Conservation (phyloP, 2,888 invertebrate species). For the Leptothorax acervorum region DNA sequence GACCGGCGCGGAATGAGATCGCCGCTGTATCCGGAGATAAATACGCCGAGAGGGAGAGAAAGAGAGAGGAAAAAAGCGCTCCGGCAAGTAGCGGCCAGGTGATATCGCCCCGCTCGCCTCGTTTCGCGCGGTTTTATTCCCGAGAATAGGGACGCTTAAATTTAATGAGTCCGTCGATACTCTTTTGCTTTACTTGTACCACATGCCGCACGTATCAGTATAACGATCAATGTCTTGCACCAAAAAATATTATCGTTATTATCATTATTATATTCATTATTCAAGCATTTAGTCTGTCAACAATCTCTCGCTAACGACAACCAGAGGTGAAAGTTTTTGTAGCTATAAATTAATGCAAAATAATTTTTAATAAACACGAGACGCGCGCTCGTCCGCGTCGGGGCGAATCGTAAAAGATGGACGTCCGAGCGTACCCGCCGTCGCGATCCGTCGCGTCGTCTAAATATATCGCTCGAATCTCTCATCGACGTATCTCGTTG, state of each 20-base stretch:
- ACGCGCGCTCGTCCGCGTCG: conserved; percentile 5
- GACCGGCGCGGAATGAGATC: conserved; percentile 62
- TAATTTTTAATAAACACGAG: neutral
- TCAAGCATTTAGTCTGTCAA: neutral
- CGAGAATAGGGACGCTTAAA: conserved; percentile 29
- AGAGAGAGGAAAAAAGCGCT: conserved; percentile 37
- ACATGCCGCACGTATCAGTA: neutral
- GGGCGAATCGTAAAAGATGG: conserved; percentile 29
- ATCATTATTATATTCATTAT: neutral
- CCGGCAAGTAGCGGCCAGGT: conserved; percentile 57
- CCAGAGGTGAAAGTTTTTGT: neutral
- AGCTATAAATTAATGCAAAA: neutral
- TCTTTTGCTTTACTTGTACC: neutral
- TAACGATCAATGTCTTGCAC: neutral
- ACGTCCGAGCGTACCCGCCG: neutral
- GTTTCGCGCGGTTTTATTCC: conserved; percentile 38
- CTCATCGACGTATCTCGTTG: conserved; percentile 52
- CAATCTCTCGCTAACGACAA: no score
- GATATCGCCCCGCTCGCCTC: conserved; percentile 42
- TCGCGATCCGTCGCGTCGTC: conserved; percentile 38
- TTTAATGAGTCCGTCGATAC: conserved; percentile 40
- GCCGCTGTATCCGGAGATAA: conserved; percentile 66
- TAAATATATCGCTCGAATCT: conserved; percentile 44
- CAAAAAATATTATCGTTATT: neutral
- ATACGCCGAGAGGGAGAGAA: conserved; percentile 33